Evolutionary conservation across 2,888 invertebrate species (phyloP), one percentile per base, ranked within the genome.

Genomic region (Elaeidobius kamerunicus): DNA sequence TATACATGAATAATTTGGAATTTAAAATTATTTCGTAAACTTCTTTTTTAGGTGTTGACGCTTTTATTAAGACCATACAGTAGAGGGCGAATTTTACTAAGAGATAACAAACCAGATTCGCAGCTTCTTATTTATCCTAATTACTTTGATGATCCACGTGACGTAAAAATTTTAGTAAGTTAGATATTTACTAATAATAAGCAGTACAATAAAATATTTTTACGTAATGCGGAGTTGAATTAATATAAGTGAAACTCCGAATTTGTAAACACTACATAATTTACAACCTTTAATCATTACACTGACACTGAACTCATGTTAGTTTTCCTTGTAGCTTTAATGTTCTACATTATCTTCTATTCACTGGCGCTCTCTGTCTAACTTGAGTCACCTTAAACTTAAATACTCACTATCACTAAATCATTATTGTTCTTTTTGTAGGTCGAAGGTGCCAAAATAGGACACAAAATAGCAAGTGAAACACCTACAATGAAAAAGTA

Each of bases 71-170:
- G 90, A 44, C 90, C 91, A 0, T 79, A 76, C 57, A 89, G 89
- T 62, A 74, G 83, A 36, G 91, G 91, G 0, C 78, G 75, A 59
- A 67, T 91, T 11, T 75, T 80, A 60, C 72, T 97, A 1, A 78
- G 76, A 60, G 84, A 86, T 40, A 74, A 75, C 0, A 79, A 89
- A 67, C 87, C 92, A 0, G 75, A 78, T 47, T 78, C 84, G 0
- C 83, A 87, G 59, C 92, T 95, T 0, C 70, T 82, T n/a, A 91
- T 97, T 54, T 85, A 88, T 70, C 88, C 96, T 0, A 93, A 94
- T 70, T 96, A 96, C 69, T 86, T 84, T 63, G 72, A 79, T 0
- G 80, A 89, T 64, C 84, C 84, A 0, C 71, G 80, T 27, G 94
- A 94, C 67, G 67, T 90, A 16, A 78, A 81, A 60, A 72, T 83